These are phyloP conservation scores for Antechinus stuartii DNA, from an alignment of 2,113 vertebrate species.

Conservation along the genomic window DNA sequence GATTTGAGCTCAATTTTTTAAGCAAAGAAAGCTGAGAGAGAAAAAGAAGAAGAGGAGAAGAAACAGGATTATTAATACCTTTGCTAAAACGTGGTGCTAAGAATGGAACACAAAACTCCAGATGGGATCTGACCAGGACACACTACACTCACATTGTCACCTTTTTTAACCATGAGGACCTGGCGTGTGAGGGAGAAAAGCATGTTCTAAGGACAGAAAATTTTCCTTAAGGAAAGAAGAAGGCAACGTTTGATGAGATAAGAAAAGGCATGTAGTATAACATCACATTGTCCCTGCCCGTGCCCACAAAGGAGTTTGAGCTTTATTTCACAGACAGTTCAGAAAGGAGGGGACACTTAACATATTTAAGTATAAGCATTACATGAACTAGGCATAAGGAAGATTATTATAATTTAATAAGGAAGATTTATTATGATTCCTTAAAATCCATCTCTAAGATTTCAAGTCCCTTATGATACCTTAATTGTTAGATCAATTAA, in stretches of 20 bases:
- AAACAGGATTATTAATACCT: neutral
- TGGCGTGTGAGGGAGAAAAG: neutral
- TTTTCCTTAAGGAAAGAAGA: neutral
- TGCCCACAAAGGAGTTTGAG: neutral
- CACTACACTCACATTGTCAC: neutral
- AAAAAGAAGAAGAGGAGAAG: neutral
- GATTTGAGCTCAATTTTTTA: too few relatives aligned
- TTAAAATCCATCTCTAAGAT: neutral
- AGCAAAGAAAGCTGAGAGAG: too few relatives aligned
- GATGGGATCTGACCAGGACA: neutral
- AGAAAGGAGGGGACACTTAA: neutral
- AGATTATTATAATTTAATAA: neutral
- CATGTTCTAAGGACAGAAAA: neutral
- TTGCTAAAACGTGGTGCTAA: neutral
- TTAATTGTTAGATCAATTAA: neutral
- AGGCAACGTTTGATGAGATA: neutral
- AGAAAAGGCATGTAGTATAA: neutral
- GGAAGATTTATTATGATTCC: neutral
- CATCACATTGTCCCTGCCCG: neutral
- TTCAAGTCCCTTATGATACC: neutral
- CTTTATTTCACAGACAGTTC: neutral
- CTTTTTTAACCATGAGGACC: neutral
- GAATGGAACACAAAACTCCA: neutral
- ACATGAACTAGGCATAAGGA: neutral
- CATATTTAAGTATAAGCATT: neutral